These are phyloP conservation scores for Rhinogobius similis DNA, from an alignment of 2,113 vertebrate species.

Conservation along the genomic window DNA sequence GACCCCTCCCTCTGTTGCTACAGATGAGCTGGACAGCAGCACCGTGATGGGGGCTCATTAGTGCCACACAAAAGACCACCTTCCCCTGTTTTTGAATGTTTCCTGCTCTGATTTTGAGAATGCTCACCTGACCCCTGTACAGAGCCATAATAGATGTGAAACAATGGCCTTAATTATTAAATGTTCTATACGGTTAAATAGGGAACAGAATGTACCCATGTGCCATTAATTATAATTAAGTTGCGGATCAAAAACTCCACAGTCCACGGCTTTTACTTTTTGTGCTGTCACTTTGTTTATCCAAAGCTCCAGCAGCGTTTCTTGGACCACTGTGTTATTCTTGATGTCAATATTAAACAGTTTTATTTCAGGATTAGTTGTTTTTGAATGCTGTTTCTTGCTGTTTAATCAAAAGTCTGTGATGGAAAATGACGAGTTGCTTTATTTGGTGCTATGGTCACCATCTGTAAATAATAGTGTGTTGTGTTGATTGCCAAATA, in stretches of 20 bases:
- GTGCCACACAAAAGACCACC: not conserved
- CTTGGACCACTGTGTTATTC: not conserved
- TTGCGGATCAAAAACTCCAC: not conserved
- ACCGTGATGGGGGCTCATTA: not conserved
- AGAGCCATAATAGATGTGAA: not conserved
- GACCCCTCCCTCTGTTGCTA: not conserved
- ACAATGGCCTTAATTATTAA: not conserved
- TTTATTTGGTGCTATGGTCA: not conserved
- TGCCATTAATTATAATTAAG: not conserved
- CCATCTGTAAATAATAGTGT: not conserved
- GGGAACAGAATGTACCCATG: not conserved
- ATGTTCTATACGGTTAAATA: not conserved
- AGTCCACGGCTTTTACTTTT: not conserved
- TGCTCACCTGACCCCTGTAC: conserved; percentile 6
- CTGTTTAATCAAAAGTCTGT: not conserved
- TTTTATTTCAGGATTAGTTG: not conserved
- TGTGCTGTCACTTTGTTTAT: not conserved
- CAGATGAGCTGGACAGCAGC: not conserved
- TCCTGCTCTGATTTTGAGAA: conserved; percentile 14
- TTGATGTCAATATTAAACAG: not conserved
- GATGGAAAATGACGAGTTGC: not conserved
- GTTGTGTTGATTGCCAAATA: not conserved
- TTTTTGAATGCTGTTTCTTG: not conserved
- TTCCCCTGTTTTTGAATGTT: conserved; percentile 11
- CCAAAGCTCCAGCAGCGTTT: not conserved